Base-by-base conservation (phyloP, 2,888 invertebrate genomes). In the Diarsia brunnea region DNA sequence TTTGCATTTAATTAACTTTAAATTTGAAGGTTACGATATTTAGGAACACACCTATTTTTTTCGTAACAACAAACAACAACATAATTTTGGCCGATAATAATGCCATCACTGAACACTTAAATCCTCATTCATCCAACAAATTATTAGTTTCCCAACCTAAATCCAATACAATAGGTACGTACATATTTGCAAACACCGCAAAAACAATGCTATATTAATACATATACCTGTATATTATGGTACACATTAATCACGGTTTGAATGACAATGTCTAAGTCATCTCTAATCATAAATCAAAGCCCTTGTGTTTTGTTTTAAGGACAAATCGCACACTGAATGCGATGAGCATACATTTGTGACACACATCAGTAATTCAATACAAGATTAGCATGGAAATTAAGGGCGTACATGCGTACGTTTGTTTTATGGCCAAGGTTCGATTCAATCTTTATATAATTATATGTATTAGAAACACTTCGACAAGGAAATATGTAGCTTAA, bases 231-330 rank as follows among this genome's bases (percentile, higher is more conserved):
- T 45, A 43, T 61, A 11, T 4, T 14, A 21, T 31, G 10, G 27
- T 64, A 58, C 55, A 75, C 63, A 83, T 79, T 68, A 75, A 73
- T 66, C 75, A 73, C 45, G 38, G n/a, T 14, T 67, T 69, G 73
- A 73, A 85, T 85, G 65, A 78, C 73, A 74, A 78, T 68, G 82
- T 70, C 67, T 72, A 68, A 64, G 69, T 75, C 80, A 76, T 74
- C 70, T 73, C 71, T n/a, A n/a, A 49, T 72, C 67, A 85, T 85
- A 85, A 83, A 81, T 85, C 81, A 69, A 75, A 83, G 71, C 72
- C 77, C 74, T 78, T 74, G 83, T 64, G 69, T 76, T 71, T 73
- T 76, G 75, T 75, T 77, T 55, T 81, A 74, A 85, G 85, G 85
- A 81, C 79, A 65, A 81, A 69, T 75, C 79, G 81, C 65, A 74